These are phyloP conservation scores for Villa cingulata DNA, from an alignment of 2,888 invertebrate species.

Conservation along the genomic window DNA sequence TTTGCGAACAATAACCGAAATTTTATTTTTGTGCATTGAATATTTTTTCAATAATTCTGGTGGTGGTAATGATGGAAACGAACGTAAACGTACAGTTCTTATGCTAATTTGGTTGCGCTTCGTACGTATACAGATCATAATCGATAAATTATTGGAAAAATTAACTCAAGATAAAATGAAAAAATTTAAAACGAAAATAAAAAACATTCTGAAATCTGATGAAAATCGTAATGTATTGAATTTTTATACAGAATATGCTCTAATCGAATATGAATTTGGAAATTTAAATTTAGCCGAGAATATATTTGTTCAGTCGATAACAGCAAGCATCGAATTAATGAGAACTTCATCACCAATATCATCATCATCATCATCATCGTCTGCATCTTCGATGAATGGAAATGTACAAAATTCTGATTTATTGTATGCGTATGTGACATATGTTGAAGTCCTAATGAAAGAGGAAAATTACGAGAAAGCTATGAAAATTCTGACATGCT, in stretches of 20 bases:
- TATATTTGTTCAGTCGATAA: conserved; percentile 39
- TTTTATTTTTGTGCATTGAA: conserved; percentile 41
- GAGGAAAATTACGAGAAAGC: conserved; percentile 17
- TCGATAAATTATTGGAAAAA: conserved; percentile 38
- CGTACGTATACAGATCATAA: conserved; percentile 40
- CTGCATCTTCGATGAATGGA: no score
- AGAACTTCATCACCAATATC: no score
- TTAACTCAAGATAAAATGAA: conserved; percentile 23
- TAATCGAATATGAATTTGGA: conserved; percentile 44
- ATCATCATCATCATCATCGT: no score
- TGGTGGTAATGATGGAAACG: no score
- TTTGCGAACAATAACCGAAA: conserved; percentile 39
- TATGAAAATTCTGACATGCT: conserved; percentile 20
- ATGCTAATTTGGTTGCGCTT: conserved; percentile 51
- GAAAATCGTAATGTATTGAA: conserved; percentile 42
- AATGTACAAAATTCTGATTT: conserved; percentile 18
- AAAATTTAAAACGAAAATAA: conserved; percentile 37
- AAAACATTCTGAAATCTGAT: conserved; percentile 41
- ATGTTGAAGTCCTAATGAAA: conserved; percentile 24
- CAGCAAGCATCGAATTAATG: conserved; percentile 12
- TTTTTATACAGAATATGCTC: conserved; percentile 48
- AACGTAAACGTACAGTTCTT: conserved; percentile 38
- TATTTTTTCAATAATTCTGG: no score
- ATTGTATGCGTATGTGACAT: conserved; percentile 22
- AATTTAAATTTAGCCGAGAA: conserved; percentile 37